A percentile compares a stretch with the other conserved stretches of the same genome.
phyloP scores from a whole-genome alignment of 1,140 invertebrate genomes.

The Anoplolepis gracilipes region DNA sequence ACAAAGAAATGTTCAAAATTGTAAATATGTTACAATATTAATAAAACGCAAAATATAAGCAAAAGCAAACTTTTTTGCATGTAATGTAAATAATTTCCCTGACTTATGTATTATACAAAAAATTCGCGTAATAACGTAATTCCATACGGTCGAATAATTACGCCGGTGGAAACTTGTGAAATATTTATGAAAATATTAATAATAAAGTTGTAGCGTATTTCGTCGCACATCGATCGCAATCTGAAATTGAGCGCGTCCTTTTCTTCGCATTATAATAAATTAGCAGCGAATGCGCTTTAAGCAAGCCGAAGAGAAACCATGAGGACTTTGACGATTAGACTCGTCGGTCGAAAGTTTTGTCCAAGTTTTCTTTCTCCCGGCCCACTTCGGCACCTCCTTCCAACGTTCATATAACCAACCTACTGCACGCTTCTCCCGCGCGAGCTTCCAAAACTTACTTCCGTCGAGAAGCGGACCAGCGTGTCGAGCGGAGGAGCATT shows the following conservation, averaged over 20 bases:
- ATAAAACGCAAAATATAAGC: background rate
- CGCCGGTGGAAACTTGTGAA: background rate
- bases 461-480: constrained; percentile 19
- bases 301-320: constrained; percentile 46
- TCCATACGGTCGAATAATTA: constrained; percentile 24
- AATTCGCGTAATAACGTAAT: constrained; percentile 34
- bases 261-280: constrained; percentile 67
- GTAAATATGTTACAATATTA: background rate
- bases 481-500: constrained; percentile 1
- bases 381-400: constrained; percentile 61
- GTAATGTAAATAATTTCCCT: constrained; percentile 7
- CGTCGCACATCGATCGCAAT: constrained; percentile 61
- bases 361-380: constrained; percentile 62
- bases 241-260: background rate
- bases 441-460: constrained; percentile 48
- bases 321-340: constrained; percentile 72
- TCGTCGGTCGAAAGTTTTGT: constrained; percentile 69
- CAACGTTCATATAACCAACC: constrained; percentile 66
- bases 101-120: constrained; percentile 13
- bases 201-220: background rate
- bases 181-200: constrained; percentile 9
- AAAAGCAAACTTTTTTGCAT: background rate
- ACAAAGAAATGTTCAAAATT: background rate
- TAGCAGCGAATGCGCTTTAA: constrained; percentile 50
- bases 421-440: constrained; percentile 35